Evolutionary conservation across 2,113 vertebrate genomes (phyloP).

Genomic region (Bombycilla garrulus): DNA sequence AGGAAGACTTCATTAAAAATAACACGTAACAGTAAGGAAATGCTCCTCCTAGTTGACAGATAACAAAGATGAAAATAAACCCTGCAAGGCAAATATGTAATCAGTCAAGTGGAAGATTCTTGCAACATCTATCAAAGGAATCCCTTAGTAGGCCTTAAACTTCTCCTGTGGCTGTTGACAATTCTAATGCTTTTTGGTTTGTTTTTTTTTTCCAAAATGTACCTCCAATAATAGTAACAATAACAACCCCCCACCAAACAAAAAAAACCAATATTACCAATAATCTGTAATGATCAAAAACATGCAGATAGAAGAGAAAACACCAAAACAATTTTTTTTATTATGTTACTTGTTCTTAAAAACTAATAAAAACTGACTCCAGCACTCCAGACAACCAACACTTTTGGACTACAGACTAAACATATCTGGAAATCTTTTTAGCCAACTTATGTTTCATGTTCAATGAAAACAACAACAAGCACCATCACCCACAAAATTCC

Average conservation of each 20-base stretch:
- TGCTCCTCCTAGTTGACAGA: neutral
- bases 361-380: neutral
- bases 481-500: neutral
- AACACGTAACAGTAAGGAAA: neutral
- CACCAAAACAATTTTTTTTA: neutral
- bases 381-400: neutral
- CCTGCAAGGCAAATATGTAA: neutral
- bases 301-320: neutral
- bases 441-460: neutral
- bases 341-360: neutral
- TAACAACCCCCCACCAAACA: neutral
- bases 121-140: neutral
- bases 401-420: neutral
- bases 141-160: neutral
- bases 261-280: neutral
- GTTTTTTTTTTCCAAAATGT: neutral
- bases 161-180: neutral
- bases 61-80: neutral
- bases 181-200: neutral
- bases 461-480: neutral
- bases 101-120: neutral
- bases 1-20: neutral
- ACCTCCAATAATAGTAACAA: neutral
- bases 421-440: neutral
- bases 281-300: neutral